Conservation (phyloP, 1,140 invertebrate genomes). For the Tetraneura akinire region DNA sequence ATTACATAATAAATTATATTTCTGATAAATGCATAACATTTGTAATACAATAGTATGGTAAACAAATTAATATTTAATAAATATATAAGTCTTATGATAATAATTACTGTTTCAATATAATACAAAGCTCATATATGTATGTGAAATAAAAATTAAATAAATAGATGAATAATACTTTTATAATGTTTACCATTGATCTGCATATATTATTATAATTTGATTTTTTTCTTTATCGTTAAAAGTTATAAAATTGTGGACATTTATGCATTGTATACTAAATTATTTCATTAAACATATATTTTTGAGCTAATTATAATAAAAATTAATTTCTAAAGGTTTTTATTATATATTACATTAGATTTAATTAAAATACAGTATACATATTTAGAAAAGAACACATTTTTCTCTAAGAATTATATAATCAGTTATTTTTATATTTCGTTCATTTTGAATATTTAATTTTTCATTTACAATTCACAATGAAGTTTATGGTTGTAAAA, state of each 20-base stretch:
- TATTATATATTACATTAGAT: background rate
- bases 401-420: background rate
- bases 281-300: background rate
- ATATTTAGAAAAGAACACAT: background rate
- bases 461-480: no score
- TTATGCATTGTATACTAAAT: background rate
- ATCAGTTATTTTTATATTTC: no score
- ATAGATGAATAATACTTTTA: background rate
- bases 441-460: no score
- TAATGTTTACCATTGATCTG: no score
- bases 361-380: background rate
- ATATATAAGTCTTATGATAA: no score
- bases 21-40: background rate
- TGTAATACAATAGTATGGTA: background rate
- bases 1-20: background rate
- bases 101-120: background rate
- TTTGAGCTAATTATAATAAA: constrained; percentile 17
- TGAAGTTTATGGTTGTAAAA: no score
- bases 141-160: background rate
- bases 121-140: background rate
- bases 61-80: no score
- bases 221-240: no score
- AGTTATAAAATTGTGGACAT: background rate
- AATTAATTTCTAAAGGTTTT: background rate
- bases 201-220: background rate